Conservation (phyloP, 2,888 invertebrate species). For the Eupithecia exiguata region DNA sequence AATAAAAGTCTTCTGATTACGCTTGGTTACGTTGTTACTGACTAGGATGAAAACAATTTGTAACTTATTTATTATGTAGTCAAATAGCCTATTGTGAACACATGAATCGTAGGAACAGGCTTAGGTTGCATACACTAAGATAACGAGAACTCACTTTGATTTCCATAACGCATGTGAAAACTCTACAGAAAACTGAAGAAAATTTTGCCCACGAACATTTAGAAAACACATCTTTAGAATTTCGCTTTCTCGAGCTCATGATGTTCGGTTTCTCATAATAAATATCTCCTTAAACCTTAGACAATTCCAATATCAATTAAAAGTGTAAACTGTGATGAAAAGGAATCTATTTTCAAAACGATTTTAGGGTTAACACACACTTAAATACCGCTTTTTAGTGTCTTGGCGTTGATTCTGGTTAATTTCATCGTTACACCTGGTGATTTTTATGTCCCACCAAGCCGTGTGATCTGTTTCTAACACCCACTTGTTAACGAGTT, state of each 20-base stretch:
- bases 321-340: not conserved
- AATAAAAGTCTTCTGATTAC: no score
- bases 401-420: constrained; percentile 43
- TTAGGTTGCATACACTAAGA: not conserved
- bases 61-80: no score
- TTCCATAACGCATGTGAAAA: not conserved
- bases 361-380: constrained; percentile 22
- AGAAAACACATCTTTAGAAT: not conserved
- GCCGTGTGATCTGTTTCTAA: constrained; percentile 42
- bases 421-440: constrained; percentile 45
- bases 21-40: no score
- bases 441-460: constrained; percentile 42
- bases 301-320: not conserved
- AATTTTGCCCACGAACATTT: not conserved
- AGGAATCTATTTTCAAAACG: constrained; percentile 16
- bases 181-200: not conserved
- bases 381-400: constrained; percentile 41
- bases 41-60: no score
- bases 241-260: not conserved
- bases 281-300: not conserved
- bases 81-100: no score
- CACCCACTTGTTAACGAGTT: constrained; percentile 24
- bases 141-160: not conserved
- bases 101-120: not conserved
- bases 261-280: not conserved